Evolutionary conservation across 2,113 vertebrate species (phyloP), one percentile per base, ranked within the genome.

Genomic region (Misgurnus mizolepis): DNA sequence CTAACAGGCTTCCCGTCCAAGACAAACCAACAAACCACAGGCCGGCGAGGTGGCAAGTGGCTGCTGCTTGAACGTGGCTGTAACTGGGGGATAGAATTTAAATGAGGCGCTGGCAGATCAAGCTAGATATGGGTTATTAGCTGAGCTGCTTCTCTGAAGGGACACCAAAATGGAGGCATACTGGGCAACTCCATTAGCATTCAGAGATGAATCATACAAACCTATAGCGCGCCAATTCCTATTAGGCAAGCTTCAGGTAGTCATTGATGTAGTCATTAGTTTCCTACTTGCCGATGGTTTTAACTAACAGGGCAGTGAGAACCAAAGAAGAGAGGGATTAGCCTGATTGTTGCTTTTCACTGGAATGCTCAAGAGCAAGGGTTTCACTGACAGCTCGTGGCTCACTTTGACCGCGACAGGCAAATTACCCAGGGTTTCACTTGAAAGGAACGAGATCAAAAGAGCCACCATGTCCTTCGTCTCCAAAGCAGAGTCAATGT

Each of bases 381-480:
- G 47, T 56, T 76, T 67, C 66, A 77, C 73, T 84, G 67, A 78
- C 82, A 78, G 78, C 78, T 67, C 61, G 79, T 22, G 82, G 80
- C 82, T 80, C 72, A 50, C 66, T 58, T 76, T 71, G 67, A 80
- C 72, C 61, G 22, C 43, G 73, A 80, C 73, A 76, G 53, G 71
- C 50, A 83, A 80, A 84, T 84, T 67, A 80, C 18, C 67, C 67
- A 45, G 58, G 53, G 73, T 80, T 84, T 78, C 79, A 84, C 82
- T 78, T 84, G 74, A 84, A 84, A 84, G 79, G 34, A 55, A 39
- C 9, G 22, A 83, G 82, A 83, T 83, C 78, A 83, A 80, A 83
- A 67, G 80, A 81, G 72, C 41, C 72, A 76, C 72, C 72, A 60
- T 76, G 55, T 72, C 66, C 34, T 81, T 53, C 7, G 43, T 76